Evolutionary conservation across 2,113 vertebrate genomes (phyloP).

Genomic region (Leptodactylus fuscus): DNA sequence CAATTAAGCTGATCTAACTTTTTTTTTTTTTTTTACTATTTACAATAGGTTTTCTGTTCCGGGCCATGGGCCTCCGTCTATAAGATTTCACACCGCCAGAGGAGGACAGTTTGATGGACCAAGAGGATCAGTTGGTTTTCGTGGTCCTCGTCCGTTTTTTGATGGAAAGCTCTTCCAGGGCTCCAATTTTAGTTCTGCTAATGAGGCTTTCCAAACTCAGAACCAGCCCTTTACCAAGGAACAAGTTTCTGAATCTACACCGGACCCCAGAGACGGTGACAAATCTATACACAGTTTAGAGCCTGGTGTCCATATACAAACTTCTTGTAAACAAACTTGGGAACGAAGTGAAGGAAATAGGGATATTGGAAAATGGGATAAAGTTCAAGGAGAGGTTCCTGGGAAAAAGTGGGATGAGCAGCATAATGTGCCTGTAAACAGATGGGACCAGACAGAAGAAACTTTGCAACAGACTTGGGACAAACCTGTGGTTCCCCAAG

Average conservation of each 20-base stretch:
- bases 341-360: not conserved
- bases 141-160: not conserved
- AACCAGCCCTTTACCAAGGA: not conserved
- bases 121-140: not conserved
- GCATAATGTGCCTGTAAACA: not conserved
- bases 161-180: not conserved
- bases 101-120: not conserved
- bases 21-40: not conserved
- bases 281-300: not conserved
- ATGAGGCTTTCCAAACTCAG: not conserved
- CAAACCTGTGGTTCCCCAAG: not conserved
- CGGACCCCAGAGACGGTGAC: not conserved
- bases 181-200: not conserved
- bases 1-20: not conserved
- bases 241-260: not conserved
- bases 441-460: slow-evolving; percentile 35
- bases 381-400: not conserved
- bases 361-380: not conserved
- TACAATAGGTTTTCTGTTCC: not conserved
- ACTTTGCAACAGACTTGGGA: not conserved
- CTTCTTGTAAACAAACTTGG: not conserved
- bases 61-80: not conserved
- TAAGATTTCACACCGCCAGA: not conserved
- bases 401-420: not conserved
- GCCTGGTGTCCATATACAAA: not conserved